Evolutionary conservation across 2,113 vertebrate genomes (phyloP).

Genomic region (Alligator sinensis): DNA sequence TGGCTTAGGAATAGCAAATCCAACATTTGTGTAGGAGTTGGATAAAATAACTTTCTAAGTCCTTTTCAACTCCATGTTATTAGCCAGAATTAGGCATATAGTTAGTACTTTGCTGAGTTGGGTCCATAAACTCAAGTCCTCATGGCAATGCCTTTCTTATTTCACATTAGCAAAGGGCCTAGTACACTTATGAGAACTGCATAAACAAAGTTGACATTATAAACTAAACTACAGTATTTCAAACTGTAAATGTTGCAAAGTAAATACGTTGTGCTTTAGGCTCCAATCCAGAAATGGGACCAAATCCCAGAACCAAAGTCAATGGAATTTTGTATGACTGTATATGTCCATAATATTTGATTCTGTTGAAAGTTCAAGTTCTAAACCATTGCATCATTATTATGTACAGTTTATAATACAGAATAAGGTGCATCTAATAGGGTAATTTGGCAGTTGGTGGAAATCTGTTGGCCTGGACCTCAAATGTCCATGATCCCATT

Average conservation of each 20-base stretch:
- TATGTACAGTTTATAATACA: not conserved
- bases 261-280: accelerated
- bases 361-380: not conserved
- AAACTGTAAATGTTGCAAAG: not conserved
- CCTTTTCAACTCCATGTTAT: no score
- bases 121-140: no score
- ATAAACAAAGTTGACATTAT: not conserved
- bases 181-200: not conserved
- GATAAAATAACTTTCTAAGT: no score
- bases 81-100: no score
- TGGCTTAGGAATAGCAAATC: no score
- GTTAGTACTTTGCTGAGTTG: no score
- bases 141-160: no score
- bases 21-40: no score
- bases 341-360: no score
- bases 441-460: slow-evolving; percentile 1
- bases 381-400: not conserved
- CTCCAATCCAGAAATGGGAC: not conserved
- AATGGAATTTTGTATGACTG: no score
- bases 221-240: not conserved
- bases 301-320: accelerated
- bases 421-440: not conserved
- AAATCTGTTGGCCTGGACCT: not conserved
- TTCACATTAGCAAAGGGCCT: no score
- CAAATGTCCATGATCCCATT: not conserved